Percentiles rank a stretch among this genome's conserved stretches.
These are phyloP conservation scores for Exaiptasia diaphana DNA, from an alignment of 64 coral and sea anemone species.

Conservation along the genomic window DNA sequence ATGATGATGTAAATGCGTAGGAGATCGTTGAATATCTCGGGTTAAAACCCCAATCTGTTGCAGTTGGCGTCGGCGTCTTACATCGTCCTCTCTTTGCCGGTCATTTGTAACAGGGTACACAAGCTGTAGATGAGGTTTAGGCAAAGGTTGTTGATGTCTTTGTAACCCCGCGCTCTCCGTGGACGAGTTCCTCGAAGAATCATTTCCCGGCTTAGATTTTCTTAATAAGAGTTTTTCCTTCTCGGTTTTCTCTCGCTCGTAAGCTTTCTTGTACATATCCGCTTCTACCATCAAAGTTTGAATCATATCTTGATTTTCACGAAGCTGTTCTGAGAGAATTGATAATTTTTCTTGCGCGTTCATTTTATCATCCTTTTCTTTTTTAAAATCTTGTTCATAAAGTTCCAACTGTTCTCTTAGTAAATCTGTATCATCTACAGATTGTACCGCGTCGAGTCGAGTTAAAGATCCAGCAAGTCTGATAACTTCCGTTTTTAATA, in stretches of 20 bases:
- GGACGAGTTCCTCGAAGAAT: neutral
- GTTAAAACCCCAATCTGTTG: constrained; percentile 74
- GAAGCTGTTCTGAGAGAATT: constrained; percentile 42
- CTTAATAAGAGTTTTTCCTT: constrained; percentile 54
- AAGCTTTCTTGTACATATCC: constrained; percentile 87
- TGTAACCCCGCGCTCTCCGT: constrained; percentile 10
- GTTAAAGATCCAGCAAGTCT: constrained; percentile 58
- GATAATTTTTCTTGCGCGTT: constrained; percentile 70
- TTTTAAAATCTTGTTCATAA: constrained; percentile 88
- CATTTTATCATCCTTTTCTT: constrained; percentile 75
- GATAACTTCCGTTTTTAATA: constrained; percentile 56
- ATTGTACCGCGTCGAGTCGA: constrained; percentile 4
- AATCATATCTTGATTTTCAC: constrained; percentile 80
- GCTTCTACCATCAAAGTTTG: constrained; percentile 65
- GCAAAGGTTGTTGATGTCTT: constrained; percentile 4
- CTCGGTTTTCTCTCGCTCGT: constrained; percentile 77
- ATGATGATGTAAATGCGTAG: neutral
- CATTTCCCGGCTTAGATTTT: neutral
- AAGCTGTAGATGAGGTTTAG: constrained; percentile 64
- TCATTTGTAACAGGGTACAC: constrained; percentile 74
- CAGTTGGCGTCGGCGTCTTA: constrained; percentile 74
- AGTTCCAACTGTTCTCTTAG: constrained; percentile 67
- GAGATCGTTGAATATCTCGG: constrained; percentile 40
- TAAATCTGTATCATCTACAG: constrained; percentile 59
- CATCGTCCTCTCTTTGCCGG: constrained; percentile 48